Conservation (phyloP, 37 sponge, comb jelly and placozoan species). For the Tethya wilhelma region DNA sequence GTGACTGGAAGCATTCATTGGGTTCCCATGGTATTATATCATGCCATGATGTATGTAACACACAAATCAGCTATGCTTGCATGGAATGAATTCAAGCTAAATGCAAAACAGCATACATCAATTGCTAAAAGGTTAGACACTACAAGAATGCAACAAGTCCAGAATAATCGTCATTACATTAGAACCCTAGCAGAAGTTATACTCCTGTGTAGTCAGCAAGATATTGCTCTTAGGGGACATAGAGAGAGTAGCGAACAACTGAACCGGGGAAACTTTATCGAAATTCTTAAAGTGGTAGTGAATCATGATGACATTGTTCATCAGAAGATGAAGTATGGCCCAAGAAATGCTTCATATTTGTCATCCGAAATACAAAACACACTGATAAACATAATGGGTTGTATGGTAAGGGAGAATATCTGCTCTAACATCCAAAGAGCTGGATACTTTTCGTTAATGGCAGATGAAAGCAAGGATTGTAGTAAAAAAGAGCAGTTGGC, state of each 20-base stretch:
- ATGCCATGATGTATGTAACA: constrained; percentile 13
- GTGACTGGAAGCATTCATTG: constrained; percentile 41
- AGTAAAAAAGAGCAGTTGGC: background rate
- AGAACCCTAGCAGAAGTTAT: constrained; percentile 31
- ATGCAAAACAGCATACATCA: background rate
- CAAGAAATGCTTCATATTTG: constrained; percentile 49
- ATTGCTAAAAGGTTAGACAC: background rate
- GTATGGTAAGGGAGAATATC: background rate
- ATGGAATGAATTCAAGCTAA: constrained; percentile 14
- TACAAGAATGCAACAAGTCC: background rate
- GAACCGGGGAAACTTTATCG: constrained; percentile 63
- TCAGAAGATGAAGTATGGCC: constrained; percentile 19
- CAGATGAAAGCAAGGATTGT: constrained; percentile 47
- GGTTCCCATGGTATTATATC: constrained; percentile 30
- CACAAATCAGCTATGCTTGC: constrained; percentile 23
- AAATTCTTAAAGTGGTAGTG: constrained; percentile 31
- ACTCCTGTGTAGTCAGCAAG: constrained; percentile 33
- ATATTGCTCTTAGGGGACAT: constrained; percentile 63
- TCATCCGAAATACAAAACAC: constrained; percentile 51
- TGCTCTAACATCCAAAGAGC: constrained; percentile 16
- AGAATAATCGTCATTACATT: constrained; percentile 17
- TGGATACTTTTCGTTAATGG: constrained; percentile 29
- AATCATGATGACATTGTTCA: constrained; percentile 56
- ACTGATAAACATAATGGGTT: constrained; percentile 44
- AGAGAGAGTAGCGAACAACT: constrained; percentile 11